Evolutionary conservation across 2,888 invertebrate genomes (phyloP).

Genomic region (Drymonia ruficornis): DNA sequence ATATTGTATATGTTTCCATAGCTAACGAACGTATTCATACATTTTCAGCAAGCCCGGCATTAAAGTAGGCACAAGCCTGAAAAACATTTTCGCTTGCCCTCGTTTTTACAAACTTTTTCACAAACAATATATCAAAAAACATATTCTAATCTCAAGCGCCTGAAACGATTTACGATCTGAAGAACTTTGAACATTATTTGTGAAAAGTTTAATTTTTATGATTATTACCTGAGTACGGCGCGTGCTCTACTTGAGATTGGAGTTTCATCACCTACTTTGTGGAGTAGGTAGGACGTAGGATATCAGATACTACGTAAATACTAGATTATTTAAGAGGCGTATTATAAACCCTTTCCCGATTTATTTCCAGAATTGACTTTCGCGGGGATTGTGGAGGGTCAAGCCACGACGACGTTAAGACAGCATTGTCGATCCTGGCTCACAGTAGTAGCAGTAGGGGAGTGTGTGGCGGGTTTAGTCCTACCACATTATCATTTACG

Average conservation of each 20-base stretch:
- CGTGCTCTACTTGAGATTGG: background rate
- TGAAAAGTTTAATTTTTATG: slow-evolving; percentile 20
- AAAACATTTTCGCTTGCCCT: background rate
- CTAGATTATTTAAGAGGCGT: too few species aligned
- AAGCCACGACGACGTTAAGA: too few species aligned
- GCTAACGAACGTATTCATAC: slow-evolving; percentile 6
- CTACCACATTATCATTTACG: too few species aligned
- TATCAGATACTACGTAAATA: background rate
- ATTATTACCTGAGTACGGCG: slow-evolving; percentile 5
- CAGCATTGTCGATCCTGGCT: too few species aligned
- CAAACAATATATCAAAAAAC: slow-evolving; percentile 20
- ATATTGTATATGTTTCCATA: too few species aligned
- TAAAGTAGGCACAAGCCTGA: slow-evolving; percentile 5
- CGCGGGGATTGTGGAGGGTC: too few species aligned
- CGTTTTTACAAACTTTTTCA: slow-evolving; percentile 26
- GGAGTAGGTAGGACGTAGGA: background rate
- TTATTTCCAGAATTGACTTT: too few species aligned
- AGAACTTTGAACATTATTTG: slow-evolving; percentile 27
- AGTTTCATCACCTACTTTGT: background rate
- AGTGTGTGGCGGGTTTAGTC: too few species aligned
- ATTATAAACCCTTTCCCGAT: too few species aligned
- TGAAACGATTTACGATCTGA: slow-evolving; percentile 22
- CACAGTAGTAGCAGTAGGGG: too few species aligned
- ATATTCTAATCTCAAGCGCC: slow-evolving; percentile 14
- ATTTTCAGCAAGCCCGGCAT: slow-evolving; percentile 18